A percentile compares a stretch with the other conserved stretches of the same genome.
Conservation (phyloP, 2,888 invertebrate genomes). For the Scaptomyza tumidula region DNA sequence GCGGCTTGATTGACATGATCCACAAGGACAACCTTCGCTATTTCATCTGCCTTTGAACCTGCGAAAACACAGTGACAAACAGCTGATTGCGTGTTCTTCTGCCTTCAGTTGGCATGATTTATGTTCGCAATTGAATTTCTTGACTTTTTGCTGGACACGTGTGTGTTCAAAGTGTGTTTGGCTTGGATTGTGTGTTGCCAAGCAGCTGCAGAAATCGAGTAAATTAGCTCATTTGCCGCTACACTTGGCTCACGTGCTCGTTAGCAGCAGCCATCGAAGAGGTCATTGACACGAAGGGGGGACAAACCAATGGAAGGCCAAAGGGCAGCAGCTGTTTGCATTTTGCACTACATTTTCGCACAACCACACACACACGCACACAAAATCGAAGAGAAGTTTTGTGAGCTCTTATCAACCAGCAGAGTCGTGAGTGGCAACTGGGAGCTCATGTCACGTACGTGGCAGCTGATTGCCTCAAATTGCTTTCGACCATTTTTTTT, state of each 20-base stretch:
- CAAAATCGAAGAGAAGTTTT: conserved; percentile 4
- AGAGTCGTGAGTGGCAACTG: conserved; percentile 16
- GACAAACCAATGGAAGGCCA: conserved; percentile 12
- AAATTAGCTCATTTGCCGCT: conserved; percentile 82
- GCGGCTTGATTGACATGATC: conserved; percentile 74
- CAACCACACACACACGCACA: background rate
- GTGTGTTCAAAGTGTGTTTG: conserved; percentile 15
- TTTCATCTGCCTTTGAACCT: conserved; percentile 8
- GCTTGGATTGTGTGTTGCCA: conserved; percentile 7
- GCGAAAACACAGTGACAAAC: conserved; percentile 66
- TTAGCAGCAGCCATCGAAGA: conserved; percentile 54
- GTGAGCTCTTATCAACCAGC: conserved; percentile 38
- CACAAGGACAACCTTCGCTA: conserved; percentile 15
- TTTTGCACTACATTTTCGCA: conserved; percentile 51
- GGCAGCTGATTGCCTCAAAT: conserved; percentile 76
- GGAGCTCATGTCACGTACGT: conserved; percentile 56
- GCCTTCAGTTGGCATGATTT: conserved; percentile 63
- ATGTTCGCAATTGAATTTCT: conserved; percentile 76
- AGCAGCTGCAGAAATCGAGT: conserved; percentile 50
- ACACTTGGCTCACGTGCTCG: conserved; percentile 79
- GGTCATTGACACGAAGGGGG: conserved; percentile 58
- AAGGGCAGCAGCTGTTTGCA: conserved; percentile 70
- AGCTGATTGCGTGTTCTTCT: conserved; percentile 72
- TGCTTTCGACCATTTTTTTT: conserved; percentile 69
- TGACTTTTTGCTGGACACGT: conserved; percentile 69